Base-by-base conservation (phyloP, 2,888 invertebrate genomes). In the Lymantria monacha region DNA sequence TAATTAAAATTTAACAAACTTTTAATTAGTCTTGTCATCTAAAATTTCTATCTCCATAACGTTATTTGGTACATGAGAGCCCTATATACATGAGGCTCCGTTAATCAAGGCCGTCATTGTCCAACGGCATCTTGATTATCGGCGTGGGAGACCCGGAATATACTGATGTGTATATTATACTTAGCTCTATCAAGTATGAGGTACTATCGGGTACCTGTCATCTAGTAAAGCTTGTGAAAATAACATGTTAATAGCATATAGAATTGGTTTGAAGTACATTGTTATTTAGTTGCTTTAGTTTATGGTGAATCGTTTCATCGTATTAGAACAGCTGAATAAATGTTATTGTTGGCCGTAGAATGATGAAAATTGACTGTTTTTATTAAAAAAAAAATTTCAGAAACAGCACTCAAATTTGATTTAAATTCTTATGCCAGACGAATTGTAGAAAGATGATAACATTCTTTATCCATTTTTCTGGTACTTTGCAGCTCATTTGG, bases 61-160 rank as follows among this genome's bases (percentile, higher is more conserved):
- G 31, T 55, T 64, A 60, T 57, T 55, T 57, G 61, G 55, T 53
- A n/a, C 54, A 65, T 61, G 56, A 55, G 68, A 64, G 61, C 52
- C 40, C 51, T 67, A 58, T 49, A 64, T 67, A 57, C 56, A 61
- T 46, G 57, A 42, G 55, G 55, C 53, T 61, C 53, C 42, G 60
- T 59, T 61, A 66, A 57, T 66, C 54, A 79, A 79, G 77, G 79
- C 68, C 72, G 66, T 71, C 72, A 78, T 83, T 83, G 83, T 81
- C 66, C 70, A 63, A 62, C 64, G 61, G 61, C 48, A 38, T 53
- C 66, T 70, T 74, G 70, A 71, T 76, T 80, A 79, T 74, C 66
- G 59, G 76, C 79, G 81, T 81, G 81, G 79, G 79, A 81, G 81
- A 79, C 76, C 74, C 76, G 72, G 75, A 74, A 72, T 77, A 73